A percentile compares a stretch with the other conserved stretches of the same genome.
Evolutionary conservation across 1,140 invertebrate species (phyloP).

Genomic region (Popillia japonica): DNA sequence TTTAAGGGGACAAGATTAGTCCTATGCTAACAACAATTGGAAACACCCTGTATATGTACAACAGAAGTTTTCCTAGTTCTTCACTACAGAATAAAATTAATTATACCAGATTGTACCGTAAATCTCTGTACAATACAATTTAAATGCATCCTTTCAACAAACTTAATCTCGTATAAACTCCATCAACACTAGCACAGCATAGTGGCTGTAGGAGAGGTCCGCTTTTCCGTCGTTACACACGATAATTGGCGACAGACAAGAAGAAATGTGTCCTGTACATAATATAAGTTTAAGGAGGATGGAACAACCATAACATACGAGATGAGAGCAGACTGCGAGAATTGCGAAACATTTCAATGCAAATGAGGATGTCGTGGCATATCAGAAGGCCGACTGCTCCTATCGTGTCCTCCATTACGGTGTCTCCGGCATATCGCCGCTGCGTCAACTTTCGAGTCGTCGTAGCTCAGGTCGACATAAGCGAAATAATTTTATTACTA

Average conservation of each 20-base stretch:
- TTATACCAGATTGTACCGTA: no score
- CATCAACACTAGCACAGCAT: neutral
- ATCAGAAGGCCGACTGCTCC: constrained; percentile 44
- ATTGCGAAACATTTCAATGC: constrained; percentile 50
- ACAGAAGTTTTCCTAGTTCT: no score
- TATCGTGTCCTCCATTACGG: constrained; percentile 42
- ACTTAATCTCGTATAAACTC: neutral
- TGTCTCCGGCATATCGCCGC: neutral
- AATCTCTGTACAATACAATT: no score
- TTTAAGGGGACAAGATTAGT: no score
- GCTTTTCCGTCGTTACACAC: neutral
- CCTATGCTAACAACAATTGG: no score
- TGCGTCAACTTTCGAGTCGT: neutral
- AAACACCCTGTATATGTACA: no score
- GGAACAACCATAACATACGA: constrained; percentile 36
- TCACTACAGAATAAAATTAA: no score
- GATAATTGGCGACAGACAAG: neutral
- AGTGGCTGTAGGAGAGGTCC: neutral
- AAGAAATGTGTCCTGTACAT: neutral
- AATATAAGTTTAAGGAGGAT: neutral
- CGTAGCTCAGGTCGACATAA: neutral
- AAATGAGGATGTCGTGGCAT: constrained; percentile 47
- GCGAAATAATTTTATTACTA: neutral
- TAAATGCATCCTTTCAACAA: no score
- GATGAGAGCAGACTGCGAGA: constrained; percentile 47